Percentiles rank a stretch among this genome's conserved stretches.
Evolutionary conservation across 30 jellyfish, hydroid and myxozoan genomes (phyloP).

Genomic region (Aurelia aurita complex sp. Pacific): DNA sequence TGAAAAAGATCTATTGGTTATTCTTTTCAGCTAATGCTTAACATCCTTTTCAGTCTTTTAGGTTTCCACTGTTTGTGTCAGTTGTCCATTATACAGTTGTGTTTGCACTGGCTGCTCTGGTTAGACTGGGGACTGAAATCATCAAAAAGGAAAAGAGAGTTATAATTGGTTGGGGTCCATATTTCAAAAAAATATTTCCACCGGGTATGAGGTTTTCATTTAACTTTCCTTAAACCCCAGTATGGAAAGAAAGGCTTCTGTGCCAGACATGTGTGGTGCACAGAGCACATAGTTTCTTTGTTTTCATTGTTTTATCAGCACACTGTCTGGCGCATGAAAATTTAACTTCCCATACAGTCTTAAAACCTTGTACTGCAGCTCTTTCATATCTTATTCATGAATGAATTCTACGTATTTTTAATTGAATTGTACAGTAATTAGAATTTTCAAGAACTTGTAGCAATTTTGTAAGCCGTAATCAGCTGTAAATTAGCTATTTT

Average conservation of each 20-base stretch:
- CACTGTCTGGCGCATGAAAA: no score
- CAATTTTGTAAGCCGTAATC: background rate
- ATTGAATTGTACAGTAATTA: background rate
- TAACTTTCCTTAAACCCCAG: no score
- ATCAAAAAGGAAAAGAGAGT: constrained; percentile 66
- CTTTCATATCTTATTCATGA: background rate
- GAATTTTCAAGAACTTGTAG: background rate
- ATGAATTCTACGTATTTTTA: background rate
- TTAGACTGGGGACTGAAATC: constrained; percentile 32
- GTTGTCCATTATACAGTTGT: constrained; percentile 79
- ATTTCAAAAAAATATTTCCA: constrained; percentile 72
- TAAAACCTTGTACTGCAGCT: no score
- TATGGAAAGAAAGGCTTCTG: no score
- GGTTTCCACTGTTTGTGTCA: constrained; percentile 84
- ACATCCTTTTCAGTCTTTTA: constrained; percentile 62
- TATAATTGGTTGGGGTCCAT: constrained; percentile 74
- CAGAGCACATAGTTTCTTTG: no score
- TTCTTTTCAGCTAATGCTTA: no score
- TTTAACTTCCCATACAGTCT: no score
- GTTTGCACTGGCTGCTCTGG: constrained; percentile 74
- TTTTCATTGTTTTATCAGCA: no score
- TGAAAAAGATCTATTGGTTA: no score
- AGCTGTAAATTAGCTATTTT: background rate
- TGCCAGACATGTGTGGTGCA: no score
- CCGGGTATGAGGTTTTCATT: constrained; percentile 50